Percentiles rank a stretch among this genome's conserved stretches.
Evolutionary conservation across 1,140 invertebrate species (phyloP).

Genomic region (Oedothorax gibbosus): DNA sequence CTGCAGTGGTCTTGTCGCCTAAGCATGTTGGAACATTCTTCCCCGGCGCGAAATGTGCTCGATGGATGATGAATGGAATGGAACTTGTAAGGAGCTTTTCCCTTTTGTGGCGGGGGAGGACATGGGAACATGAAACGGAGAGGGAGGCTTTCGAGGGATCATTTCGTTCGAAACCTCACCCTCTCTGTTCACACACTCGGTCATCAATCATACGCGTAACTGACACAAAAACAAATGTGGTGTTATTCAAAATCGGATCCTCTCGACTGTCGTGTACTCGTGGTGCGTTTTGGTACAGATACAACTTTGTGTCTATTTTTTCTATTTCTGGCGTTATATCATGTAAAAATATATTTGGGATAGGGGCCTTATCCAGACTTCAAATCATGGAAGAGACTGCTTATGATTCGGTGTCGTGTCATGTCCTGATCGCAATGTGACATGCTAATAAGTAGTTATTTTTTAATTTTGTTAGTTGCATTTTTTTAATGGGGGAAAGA

Average conservation of each 20-base stretch:
- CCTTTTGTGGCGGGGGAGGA: background rate
- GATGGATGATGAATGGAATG: background rate
- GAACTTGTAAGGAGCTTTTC: background rate
- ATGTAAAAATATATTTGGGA: too few relatives aligned
- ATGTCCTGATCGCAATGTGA: too few relatives aligned
- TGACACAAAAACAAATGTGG: constrained; percentile 9
- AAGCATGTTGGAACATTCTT: background rate
- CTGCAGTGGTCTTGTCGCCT: background rate
- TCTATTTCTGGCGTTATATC: too few relatives aligned
- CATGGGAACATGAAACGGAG: too few relatives aligned
- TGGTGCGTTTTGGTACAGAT: too few relatives aligned
- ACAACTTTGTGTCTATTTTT: too few relatives aligned
- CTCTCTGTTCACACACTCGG: background rate
- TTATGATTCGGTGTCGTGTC: too few relatives aligned
- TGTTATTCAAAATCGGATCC: background rate
- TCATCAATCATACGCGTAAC: constrained; percentile 44
- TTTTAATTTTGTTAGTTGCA: too few relatives aligned
- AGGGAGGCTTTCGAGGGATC: background rate
- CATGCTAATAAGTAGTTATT: too few relatives aligned
- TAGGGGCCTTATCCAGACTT: too few relatives aligned
- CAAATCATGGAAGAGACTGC: too few relatives aligned
- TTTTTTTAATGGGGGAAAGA: too few relatives aligned
- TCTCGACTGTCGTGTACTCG: background rate
- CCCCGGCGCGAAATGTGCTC: background rate
- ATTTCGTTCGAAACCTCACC: constrained; percentile 3